phyloP scores from a whole-genome alignment of 2,888 invertebrate species.

The Heliconius erato region DNA sequence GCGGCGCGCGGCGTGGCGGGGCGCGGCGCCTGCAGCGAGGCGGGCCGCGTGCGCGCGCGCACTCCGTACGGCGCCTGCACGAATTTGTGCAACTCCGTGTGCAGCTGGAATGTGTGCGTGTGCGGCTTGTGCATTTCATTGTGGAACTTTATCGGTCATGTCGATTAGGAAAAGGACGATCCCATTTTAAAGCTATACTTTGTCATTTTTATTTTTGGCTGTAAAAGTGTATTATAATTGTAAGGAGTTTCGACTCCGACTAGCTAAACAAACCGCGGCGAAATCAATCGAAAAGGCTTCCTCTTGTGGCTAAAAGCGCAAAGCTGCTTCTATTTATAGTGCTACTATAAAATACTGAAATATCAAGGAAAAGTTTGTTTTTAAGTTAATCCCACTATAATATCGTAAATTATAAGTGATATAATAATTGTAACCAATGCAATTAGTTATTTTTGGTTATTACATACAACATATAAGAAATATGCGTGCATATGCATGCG shows the following conservation, averaged over 20 bases:
- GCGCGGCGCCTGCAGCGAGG: slow-evolving; percentile 69
- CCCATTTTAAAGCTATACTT: not conserved
- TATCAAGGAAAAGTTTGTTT: not conserved
- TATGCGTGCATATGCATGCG: slow-evolving; percentile 12
- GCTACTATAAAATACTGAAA: not conserved
- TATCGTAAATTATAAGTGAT: not conserved
- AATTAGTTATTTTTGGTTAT: not conserved
- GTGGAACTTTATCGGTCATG: not conserved
- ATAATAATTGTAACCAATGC: not conserved
- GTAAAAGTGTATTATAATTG: too few relatives aligned
- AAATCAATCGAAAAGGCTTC: not conserved
- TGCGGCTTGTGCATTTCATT: not conserved
- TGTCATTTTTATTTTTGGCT: not conserved
- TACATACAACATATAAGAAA: not conserved
- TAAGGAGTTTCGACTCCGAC: not conserved
- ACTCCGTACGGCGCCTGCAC: slow-evolving; percentile 59
- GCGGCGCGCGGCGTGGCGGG: slow-evolving; percentile 52
- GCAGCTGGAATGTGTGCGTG: slow-evolving; percentile 66
- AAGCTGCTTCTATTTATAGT: not conserved
- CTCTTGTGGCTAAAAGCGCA: not conserved
- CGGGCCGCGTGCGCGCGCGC: slow-evolving; percentile 48
- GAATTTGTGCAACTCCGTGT: slow-evolving; percentile 75
- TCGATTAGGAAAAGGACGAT: not conserved
- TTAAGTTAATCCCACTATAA: not conserved
- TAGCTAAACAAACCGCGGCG: not conserved